Percentiles rank a stretch among this genome's conserved stretches.
phyloP scores from a whole-genome alignment of 37 sponge, comb jelly and placozoan genomes.

The Hexactinellida sp. region DNA sequence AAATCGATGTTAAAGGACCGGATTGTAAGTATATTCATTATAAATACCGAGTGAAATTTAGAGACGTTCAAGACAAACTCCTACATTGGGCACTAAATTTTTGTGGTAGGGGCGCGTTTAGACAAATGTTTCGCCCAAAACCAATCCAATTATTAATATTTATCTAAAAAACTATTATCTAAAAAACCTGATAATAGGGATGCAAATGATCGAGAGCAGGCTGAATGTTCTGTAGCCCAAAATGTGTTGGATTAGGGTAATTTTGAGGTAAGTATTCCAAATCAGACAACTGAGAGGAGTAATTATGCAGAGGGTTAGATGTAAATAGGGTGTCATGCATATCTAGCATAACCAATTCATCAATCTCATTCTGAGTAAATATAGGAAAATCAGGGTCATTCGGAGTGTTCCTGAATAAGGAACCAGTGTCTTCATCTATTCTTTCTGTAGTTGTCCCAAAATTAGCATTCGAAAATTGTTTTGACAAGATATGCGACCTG shows the following conservation, averaged over 20 bases:
- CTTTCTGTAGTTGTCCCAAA: no score
- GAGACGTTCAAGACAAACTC: no score
- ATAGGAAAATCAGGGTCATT: neutral
- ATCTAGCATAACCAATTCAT: neutral
- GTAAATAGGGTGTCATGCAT: neutral
- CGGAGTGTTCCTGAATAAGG: neutral
- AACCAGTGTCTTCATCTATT: neutral
- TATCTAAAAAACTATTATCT: no score
- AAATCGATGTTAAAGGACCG: no score
- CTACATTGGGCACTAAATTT: no score
- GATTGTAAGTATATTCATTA: no score
- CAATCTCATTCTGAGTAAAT: neutral
- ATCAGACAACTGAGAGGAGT: neutral
- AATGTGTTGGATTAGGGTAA: neutral
- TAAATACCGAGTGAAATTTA: no score
- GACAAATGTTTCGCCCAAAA: no score
- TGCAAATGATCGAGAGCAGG: neutral
- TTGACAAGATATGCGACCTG: no score
- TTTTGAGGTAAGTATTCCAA: neutral
- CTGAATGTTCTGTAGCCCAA: neutral
- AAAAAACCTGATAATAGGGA: neutral
- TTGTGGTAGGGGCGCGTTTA: no score
- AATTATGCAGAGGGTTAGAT: neutral
- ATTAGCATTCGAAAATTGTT: no score
- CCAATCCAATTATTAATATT: no score